phyloP scores from a whole-genome alignment of 1,140 invertebrate genomes.

The Neelides sp. region DNA sequence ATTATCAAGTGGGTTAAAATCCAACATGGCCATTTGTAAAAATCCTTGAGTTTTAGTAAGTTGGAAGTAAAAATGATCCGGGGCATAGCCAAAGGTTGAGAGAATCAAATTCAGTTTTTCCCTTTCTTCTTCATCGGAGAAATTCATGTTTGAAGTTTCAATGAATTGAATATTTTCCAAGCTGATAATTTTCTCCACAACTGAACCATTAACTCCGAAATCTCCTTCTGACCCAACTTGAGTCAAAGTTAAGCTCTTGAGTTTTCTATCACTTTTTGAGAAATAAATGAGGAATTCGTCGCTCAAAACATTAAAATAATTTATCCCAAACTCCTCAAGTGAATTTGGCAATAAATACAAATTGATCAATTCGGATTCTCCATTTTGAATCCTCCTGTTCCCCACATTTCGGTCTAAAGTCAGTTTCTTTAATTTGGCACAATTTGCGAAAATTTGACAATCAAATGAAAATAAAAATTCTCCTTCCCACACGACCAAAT shows the following conservation, averaged over 20 bases:
- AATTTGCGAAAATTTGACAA: constrained; percentile 8
- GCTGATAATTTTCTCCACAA: constrained; percentile 15
- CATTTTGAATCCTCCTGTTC: constrained; percentile 4
- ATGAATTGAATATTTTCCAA: constrained; percentile 15
- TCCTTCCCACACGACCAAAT: constrained; percentile 21
- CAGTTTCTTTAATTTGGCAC: constrained; percentile 14
- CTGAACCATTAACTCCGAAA: constrained; percentile 23
- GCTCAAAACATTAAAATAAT: constrained; percentile 22
- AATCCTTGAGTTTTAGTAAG: constrained; percentile 6
- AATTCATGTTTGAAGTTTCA: constrained; percentile 23
- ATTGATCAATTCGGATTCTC: constrained; percentile 20
- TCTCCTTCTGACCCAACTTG: constrained; percentile 17
- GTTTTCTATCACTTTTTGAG: not conserved
- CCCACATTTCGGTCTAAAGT: constrained; percentile 21
- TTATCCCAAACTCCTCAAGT: constrained; percentile 21
- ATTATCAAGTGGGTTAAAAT: too few species aligned
- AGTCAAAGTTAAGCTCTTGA: constrained; percentile 16
- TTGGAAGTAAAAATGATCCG: constrained; percentile 23
- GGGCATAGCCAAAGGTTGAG: constrained; percentile 18
- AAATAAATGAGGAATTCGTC: constrained; percentile 19
- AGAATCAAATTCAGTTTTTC: constrained; percentile 23
- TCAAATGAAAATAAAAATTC: constrained; percentile 12
- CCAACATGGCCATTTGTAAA: too few species aligned
- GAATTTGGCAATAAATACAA: constrained; percentile 16
- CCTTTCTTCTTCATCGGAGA: constrained; percentile 13